A percentile compares a stretch with the other conserved stretches of the same genome.
Evolutionary conservation across 1,140 invertebrate species (phyloP).

Genomic region (Orchesella cincta): DNA sequence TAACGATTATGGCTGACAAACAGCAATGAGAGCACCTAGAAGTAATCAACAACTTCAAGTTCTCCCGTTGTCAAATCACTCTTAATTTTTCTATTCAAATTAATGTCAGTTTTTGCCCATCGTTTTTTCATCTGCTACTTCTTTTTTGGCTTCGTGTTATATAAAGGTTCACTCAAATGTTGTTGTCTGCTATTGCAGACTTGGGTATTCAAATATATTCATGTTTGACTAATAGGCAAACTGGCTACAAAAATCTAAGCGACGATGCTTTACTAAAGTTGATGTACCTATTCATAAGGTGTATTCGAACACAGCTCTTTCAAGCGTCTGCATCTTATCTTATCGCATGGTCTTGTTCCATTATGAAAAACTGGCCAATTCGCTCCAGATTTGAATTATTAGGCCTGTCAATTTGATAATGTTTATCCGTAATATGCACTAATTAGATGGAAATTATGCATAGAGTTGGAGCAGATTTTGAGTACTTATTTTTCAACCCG

Average conservation of each 20-base stretch:
- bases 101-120: neutral
- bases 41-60: neutral
- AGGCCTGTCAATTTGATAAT: conserved; percentile 44
- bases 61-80: neutral
- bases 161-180: no score
- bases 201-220: neutral
- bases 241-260: neutral
- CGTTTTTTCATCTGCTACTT: neutral
- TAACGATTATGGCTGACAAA: no score
- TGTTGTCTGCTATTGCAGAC: neutral
- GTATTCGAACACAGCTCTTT: no score
- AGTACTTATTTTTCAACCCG: neutral
- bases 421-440: conserved; percentile 44
- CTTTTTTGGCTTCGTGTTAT: no score
- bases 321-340: neutral
- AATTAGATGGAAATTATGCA: conserved; percentile 49
- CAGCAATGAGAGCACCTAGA: no score
- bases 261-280: neutral
- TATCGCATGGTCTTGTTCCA: neutral
- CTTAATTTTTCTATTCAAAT: neutral
- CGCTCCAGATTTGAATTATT: conserved; percentile 47
- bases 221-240: neutral
- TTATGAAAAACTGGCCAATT: conserved; percentile 39
- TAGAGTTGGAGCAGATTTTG: no score
- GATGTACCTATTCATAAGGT: no score